Evolutionary conservation across 2,888 invertebrate genomes (phyloP).

Genomic region (Gonocerus acuteangulatus): DNA sequence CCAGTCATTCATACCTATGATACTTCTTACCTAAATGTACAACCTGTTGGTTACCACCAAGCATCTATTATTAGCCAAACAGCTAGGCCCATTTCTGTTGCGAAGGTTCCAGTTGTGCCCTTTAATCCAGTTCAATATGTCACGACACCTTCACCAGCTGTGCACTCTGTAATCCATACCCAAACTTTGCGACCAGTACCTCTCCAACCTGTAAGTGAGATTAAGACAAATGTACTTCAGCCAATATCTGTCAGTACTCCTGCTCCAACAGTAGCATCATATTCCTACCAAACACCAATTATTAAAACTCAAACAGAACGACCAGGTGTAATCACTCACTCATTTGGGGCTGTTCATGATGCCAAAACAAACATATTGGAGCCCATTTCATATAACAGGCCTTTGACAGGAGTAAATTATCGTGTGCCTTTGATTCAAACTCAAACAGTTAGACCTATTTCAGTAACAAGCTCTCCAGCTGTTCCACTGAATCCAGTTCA

Average conservation of each 20-base stretch:
- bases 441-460: conserved; percentile 26
- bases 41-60: conserved; percentile 26
- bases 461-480: conserved; percentile 25
- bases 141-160: background rate
- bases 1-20: conserved; percentile 27
- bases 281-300: conserved; percentile 20
- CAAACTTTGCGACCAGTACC: background rate
- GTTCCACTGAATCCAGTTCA: conserved; percentile 36
- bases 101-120: conserved; percentile 33
- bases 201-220: background rate
- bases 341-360: conserved; percentile 26
- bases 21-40: conserved; percentile 17
- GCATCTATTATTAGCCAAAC: conserved; percentile 1
- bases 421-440: background rate
- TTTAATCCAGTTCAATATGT: conserved; percentile 36
- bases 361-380: background rate
- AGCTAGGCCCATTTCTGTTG: conserved; percentile 26
- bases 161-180: background rate
- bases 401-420: background rate
- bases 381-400: background rate
- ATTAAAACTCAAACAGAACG: conserved; percentile 24
- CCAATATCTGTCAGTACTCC: conserved; percentile 32
- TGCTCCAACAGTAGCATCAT: conserved; percentile 18
- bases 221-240: conserved; percentile 26
- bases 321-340: background rate